Evolutionary conservation across 2,797 vertebrate species (phyloP), one percentile per base, ranked within the genome.

Genomic region (Lithobates pipiens): DNA sequence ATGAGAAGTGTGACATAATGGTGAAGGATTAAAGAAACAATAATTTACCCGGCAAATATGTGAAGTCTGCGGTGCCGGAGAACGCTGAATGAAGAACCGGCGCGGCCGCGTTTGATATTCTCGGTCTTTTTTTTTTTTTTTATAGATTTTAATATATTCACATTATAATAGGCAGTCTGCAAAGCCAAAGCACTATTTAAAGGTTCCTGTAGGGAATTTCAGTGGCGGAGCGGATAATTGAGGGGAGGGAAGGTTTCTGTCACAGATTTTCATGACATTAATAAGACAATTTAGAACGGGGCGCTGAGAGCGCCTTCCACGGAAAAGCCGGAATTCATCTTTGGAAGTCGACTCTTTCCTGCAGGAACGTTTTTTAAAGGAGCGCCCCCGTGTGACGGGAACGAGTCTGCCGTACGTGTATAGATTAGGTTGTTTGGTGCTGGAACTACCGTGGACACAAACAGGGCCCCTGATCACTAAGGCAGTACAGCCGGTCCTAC

Each of bases 121-220:
- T 76, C 39, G 21, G 21, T 29, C 65, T 61, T 71, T 86, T 86
- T 71, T 32, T 29, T 80, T 44, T 44, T 71, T 86, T 82, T 71
- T 32, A 70, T 76, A 80, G 16, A 85, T 68, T 80, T 77, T 76
- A 86, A 81, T 86, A 81, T 76, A 86, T 86, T 81, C 78, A 61
- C 46, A 69, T 76, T 81, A 81, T 81, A 86, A 86, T 81, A 82
- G 65, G 84, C 78, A 71, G 84, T 63, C 78, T 81, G 84, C 73
- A 82, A 80, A 85, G 29, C 44, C 68, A 86, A 86, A 86, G 84
- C 61, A 76, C 84, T 86, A 86, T 86, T 85, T 86, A 86, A 81
- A 86, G 84, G 72, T 77, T 86, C 65, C 84, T 86, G 84, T 86
- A 68, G 84, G 84, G 84, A 86, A 86, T 81, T 85, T 82, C 84